Evolutionary conservation across 2,797 vertebrate genomes (phyloP).

Genomic region (Oreonectes daqikongensis): DNA sequence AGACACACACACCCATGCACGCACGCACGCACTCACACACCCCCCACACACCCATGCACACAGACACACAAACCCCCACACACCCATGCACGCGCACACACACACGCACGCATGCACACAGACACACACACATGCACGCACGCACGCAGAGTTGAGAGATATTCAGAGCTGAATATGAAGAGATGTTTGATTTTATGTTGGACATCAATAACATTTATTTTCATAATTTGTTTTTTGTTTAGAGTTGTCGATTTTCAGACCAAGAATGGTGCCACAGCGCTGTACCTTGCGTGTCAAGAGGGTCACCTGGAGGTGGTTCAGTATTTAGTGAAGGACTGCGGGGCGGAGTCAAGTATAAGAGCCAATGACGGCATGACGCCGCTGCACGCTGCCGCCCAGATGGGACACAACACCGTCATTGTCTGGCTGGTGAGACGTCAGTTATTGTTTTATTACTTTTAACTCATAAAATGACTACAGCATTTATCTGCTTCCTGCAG

Average conservation of each 20-base stretch:
- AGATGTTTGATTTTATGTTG: neutral
- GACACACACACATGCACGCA: no score
- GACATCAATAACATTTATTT: neutral
- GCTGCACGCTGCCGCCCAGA: slow-evolving; percentile 93
- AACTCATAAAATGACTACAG: neutral
- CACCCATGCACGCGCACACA: no score
- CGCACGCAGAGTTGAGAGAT: no score
- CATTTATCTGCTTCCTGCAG: neutral
- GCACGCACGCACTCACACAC: no score
- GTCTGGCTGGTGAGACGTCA: slow-evolving; percentile 89
- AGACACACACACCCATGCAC: no score
- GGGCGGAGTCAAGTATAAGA: slow-evolving; percentile 83
- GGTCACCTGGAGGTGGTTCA: slow-evolving; percentile 95
- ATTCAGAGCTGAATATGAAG: no score
- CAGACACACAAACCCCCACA: no score
- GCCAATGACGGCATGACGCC: slow-evolving; percentile 95
- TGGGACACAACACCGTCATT: slow-evolving; percentile 94
- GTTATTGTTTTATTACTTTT: neutral
- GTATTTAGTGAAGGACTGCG: slow-evolving; percentile 93
- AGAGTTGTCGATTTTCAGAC: slow-evolving; percentile 91
- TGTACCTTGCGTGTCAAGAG: slow-evolving; percentile 98
- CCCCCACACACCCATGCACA: no score
- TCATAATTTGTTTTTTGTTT: slow-evolving; percentile 46
- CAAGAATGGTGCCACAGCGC: slow-evolving; percentile 96
- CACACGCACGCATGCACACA: no score